Evolutionary conservation across 2,113 vertebrate genomes (phyloP), one percentile per base, ranked within the genome.

Genomic region (Carassius auratus): DNA sequence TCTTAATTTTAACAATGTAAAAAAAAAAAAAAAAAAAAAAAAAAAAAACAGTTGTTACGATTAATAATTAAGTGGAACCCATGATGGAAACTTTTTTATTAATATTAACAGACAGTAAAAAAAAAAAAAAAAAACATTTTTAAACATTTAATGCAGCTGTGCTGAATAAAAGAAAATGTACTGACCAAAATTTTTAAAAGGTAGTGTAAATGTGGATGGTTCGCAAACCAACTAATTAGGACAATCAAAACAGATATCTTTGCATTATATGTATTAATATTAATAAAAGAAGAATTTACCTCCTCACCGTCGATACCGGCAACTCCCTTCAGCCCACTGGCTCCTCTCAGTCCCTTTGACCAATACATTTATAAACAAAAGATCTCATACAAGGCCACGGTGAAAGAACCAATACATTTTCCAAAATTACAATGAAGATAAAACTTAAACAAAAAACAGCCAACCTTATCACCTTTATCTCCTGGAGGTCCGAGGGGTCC

Each of bases 231-330:
- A n/a, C 19, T 59, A 59, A n/a, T 59, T 21, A 66, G 62, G 21
- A 64, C 9, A 64, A 0, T 64, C 61, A 23, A 26, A 26, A 10
- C 61, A 64, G 26, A 26, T 26, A 26, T 26, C 3, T 23, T 12
- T 23, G 21, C 21, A 64, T 57, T 64, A 64, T 10, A 26, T 64
- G 8, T 50, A 50, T 50, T 50, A 64, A 62, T 23, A 10, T 61
- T 61, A 9, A 3, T 61, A 61, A 61, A 62, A 62, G 19, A 8
- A 8, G 7, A 21, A 59, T 19, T 59, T 95, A 95, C 95, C 95
- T 95, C 94, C 93, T 95, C 95, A 95, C 95, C 95, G 94, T 95
- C 92, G 91, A 94, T 89, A 91, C 95, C 95, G 88, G 91, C 87
- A 88, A 86, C 87, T 87, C 94, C 94, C 48, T 90, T 81, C 77